Base-by-base conservation (phyloP, 1,140 invertebrate species). In the Hormaphis cornu region DNA sequence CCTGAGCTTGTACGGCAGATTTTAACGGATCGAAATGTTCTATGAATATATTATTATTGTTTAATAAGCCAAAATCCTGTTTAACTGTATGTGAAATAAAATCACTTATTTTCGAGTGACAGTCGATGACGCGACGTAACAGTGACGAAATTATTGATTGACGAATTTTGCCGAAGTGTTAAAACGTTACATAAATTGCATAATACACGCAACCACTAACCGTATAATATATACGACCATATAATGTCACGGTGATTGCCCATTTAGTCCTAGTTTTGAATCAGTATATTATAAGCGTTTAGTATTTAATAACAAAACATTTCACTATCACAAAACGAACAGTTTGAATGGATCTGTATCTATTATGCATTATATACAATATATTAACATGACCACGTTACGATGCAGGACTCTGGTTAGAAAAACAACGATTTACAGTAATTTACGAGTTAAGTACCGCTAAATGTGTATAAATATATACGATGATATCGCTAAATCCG, bases 201-300 rank as follows among this genome's bases (percentile, higher is more conserved):
- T 46, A 61, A 61, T 20, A 46, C 20, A n/a, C n/a, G n/a, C n/a
- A n/a, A n/a, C n/a, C n/a, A n/a, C n/a, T n/a, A n/a, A n/a, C n/a
- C n/a, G n/a, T n/a, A n/a, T n/a, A n/a, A n/a, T n/a, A n/a, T n/a
- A n/a, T n/a, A n/a, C 12, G 14, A 44, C 20, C n/a, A 14, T 30
- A 61, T 20, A 46, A 44, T 42, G 42, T 46, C 58, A 61, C 16
- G 58, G 58, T 46, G 40, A 46, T 30, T 61, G 40, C 10, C 40
- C 42, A 42, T 44, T 12, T 61, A 44, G 58, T 30, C 5, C 24
- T 61, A 42, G 58, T 61, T 42, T 46, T 12, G 26, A 61, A 46
- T 46, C 40, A 61, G 6, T n/a, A 8, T n/a, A n/a, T n/a, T n/a
- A 33, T 35, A n/a, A 35, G 2, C 10, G 8, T n/a, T n/a, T 20